A percentile compares a stretch with the other conserved stretches of the same genome.
phyloP scores from a whole-genome alignment of 2,888 invertebrate species.

The Drosophila niveifrons region DNA sequence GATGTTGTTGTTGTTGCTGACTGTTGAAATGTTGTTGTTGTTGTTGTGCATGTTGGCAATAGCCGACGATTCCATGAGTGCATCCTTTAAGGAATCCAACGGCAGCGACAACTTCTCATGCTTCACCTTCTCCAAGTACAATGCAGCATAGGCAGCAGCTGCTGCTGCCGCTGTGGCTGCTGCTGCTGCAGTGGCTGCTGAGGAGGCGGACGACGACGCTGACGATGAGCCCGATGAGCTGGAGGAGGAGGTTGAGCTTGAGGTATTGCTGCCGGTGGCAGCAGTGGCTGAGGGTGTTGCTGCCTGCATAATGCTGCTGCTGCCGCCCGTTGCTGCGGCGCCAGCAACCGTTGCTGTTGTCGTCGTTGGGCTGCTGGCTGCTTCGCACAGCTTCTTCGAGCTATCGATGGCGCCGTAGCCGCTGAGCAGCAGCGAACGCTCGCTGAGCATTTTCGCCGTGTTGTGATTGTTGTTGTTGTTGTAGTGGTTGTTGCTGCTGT shows the following conservation, averaged over 20 bases:
- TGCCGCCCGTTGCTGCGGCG: constrained; percentile 44
- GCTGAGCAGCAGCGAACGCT: constrained; percentile 84
- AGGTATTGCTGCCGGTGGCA: constrained; percentile 41
- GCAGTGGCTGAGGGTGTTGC: constrained; percentile 40
- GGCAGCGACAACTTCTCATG: constrained; percentile 82
- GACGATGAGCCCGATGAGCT: constrained; percentile 34
- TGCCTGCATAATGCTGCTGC: constrained; percentile 42
- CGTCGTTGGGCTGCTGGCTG: constrained; percentile 57
- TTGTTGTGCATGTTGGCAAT: constrained; percentile 70
- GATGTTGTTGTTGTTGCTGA: constrained; percentile 70
- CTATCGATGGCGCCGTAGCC: constrained; percentile 83
- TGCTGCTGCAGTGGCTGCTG: constrained; percentile 29
- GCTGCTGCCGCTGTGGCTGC: constrained; percentile 52
- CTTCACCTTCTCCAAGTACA: constrained; percentile 84
- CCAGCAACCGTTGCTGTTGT: constrained; percentile 28
- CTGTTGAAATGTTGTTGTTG: constrained; percentile 70
- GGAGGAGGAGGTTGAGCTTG: constrained; percentile 40
- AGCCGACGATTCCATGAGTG: constrained; percentile 76
- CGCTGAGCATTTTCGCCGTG: constrained; percentile 84
- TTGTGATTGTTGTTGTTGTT: constrained; percentile 47
- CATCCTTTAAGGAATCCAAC: constrained; percentile 82
- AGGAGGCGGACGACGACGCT: constrained; percentile 34
- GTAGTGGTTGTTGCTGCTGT: constrained; percentile 55
- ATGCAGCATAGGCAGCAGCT: constrained; percentile 77
- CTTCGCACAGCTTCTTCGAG: constrained; percentile 82